These are phyloP conservation scores for Isotomurus palustris DNA, from an alignment of 2,888 invertebrate species.

Conservation along the genomic window DNA sequence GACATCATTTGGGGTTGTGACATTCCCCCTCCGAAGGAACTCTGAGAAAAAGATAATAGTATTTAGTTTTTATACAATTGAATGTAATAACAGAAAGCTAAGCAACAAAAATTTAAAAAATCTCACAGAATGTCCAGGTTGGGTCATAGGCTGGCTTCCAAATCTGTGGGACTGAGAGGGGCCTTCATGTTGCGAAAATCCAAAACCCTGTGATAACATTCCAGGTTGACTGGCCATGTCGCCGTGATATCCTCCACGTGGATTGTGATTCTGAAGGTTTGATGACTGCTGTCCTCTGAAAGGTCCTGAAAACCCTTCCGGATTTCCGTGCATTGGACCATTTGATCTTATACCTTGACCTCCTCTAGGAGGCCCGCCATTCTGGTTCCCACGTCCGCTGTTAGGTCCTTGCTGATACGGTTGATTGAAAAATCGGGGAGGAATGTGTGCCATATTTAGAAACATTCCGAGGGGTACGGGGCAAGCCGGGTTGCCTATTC, in stretches of 20 bases:
- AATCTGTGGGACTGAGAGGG: slow-evolving; percentile 23
- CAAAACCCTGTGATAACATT: slow-evolving; percentile 35
- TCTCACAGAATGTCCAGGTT: slow-evolving; percentile 17
- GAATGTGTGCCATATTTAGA: slow-evolving; percentile 79
- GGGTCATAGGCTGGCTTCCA: slow-evolving; percentile 39
- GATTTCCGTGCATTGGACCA: neutral
- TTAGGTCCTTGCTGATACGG: slow-evolving; percentile 47
- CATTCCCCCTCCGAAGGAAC: slow-evolving; percentile 22
- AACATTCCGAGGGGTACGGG: slow-evolving; percentile 94
- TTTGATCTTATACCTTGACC: neutral
- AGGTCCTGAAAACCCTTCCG: neutral
- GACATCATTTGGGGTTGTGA: slow-evolving; percentile 42
- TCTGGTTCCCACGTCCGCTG: slow-evolving; percentile 2
- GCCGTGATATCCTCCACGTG: slow-evolving; percentile 15
- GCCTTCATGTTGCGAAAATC: slow-evolving; percentile 33
- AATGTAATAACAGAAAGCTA: no score
- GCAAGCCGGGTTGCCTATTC: slow-evolving; percentile 57
- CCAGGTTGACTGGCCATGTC: slow-evolving; percentile 41
- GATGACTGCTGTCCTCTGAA: slow-evolving; percentile 1
- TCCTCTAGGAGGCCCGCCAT: slow-evolving; percentile 6
- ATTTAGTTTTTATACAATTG: no score
- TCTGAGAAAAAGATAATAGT: slow-evolving; percentile 5
- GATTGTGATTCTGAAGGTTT: slow-evolving; percentile 5
- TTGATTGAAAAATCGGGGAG: slow-evolving; percentile 70
- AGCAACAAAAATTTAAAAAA: no score